Conservation (phyloP, 2,888 invertebrate species). For the Pyrrhia umbra region DNA sequence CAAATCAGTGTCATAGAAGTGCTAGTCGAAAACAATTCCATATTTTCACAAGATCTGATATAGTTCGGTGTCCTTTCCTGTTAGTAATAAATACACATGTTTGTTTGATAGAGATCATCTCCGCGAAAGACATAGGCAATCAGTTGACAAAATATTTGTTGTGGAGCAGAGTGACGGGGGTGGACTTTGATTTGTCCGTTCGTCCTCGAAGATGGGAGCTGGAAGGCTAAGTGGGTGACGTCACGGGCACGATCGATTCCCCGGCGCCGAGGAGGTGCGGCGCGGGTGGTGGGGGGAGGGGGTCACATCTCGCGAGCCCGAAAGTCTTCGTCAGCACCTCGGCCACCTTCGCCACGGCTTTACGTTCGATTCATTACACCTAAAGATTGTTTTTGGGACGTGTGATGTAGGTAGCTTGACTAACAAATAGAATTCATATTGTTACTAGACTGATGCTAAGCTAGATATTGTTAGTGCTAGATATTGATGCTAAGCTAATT, state of each 20-base stretch:
- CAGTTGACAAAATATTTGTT: slow-evolving; percentile 59
- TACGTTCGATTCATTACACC: slow-evolving; percentile 70
- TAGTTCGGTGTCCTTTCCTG: background rate
- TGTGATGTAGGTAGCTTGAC: slow-evolving; percentile 40
- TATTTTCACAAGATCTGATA: background rate
- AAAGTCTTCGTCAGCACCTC: slow-evolving; percentile 62
- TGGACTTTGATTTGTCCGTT: slow-evolving; percentile 58
- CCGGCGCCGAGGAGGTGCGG: slow-evolving; percentile 56
- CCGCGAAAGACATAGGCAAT: slow-evolving; percentile 40
- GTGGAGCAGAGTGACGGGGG: slow-evolving; percentile 29
- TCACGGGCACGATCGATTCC: slow-evolving; percentile 83
- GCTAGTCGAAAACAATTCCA: background rate
- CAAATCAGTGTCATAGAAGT: background rate
- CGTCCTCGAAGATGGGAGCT: slow-evolving; percentile 69
- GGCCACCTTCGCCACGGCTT: slow-evolving; percentile 59
- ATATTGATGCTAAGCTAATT: too few species aligned
- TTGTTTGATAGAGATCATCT: slow-evolving; percentile 46
- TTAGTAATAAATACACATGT: slow-evolving; percentile 31
- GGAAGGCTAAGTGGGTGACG: slow-evolving; percentile 86
- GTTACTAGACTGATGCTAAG: background rate
- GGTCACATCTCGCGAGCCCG: slow-evolving; percentile 66
- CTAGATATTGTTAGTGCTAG: too few species aligned
- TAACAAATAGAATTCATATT: background rate
- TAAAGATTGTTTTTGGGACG: slow-evolving; percentile 69
- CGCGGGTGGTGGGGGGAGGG: slow-evolving; percentile 42